These are phyloP conservation scores for Sinocyclocheilus grahami DNA, from an alignment of 2,113 vertebrate genomes.

Conservation along the genomic window DNA sequence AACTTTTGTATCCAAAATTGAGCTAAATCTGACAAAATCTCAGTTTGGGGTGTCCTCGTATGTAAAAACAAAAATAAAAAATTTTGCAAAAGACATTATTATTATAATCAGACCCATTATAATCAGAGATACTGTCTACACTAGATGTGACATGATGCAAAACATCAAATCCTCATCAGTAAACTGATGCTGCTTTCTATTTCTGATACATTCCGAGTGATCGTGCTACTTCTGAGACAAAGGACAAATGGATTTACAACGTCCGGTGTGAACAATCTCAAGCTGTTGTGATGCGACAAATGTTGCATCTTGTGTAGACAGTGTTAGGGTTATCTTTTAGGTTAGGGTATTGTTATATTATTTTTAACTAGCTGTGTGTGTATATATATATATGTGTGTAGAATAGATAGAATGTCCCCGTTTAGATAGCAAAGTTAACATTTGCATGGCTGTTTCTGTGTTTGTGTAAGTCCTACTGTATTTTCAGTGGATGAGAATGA, in stretches of 20 bases:
- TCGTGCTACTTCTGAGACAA: background rate
- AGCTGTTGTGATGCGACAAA: background rate
- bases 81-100: background rate
- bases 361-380: too few species aligned
- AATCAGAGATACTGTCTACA: background rate
- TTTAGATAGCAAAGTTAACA: background rate
- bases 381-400: too few species aligned
- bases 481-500: background rate
- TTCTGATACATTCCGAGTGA: background rate
- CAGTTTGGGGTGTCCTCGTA: background rate
- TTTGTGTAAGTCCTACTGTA: background rate
- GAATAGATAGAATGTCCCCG: background rate
- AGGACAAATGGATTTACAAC: background rate
- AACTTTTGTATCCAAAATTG: conserved; percentile 18
- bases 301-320: too few species aligned
- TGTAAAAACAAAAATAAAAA: background rate
- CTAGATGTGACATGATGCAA: background rate
- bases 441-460: background rate
- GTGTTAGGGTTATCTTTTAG: background rate
- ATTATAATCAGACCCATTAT: background rate
- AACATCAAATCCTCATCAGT: background rate
- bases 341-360: background rate
- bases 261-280: background rate
- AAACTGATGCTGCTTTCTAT: background rate
- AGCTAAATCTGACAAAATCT: background rate